Conservation (phyloP, 2,113 vertebrate genomes). For the Perca fluviatilis region DNA sequence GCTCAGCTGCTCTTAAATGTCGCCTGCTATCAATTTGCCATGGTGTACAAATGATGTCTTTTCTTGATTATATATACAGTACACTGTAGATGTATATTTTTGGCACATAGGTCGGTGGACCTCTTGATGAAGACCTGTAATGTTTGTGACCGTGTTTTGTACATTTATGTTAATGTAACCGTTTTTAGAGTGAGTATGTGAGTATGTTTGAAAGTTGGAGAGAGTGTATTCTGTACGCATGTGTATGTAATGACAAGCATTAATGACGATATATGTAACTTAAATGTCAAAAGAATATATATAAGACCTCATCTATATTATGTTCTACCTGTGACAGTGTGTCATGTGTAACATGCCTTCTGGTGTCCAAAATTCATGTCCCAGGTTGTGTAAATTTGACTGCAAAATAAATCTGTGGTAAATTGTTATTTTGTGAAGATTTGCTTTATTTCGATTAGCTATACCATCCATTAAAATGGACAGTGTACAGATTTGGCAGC, state of each 20-base stretch:
- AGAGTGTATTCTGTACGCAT: constrained; percentile 58
- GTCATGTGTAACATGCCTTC: constrained; percentile 62
- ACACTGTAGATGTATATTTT: constrained; percentile 74
- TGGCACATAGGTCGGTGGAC: constrained; percentile 67
- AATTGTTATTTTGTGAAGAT: constrained; percentile 35
- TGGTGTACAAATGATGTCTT: constrained; percentile 81
- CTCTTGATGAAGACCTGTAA: constrained; percentile 70
- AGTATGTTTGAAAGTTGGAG: constrained; percentile 36
- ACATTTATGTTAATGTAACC: constrained; percentile 65
- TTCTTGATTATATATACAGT: constrained; percentile 66
- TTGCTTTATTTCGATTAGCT: constrained; percentile 32
- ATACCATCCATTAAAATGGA: background rate
- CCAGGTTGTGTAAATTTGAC: constrained; percentile 72
- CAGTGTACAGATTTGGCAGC: background rate
- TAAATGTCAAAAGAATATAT: constrained; percentile 62
- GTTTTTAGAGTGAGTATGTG: constrained; percentile 60
- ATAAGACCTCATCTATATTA: constrained; percentile 51
- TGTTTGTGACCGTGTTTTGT: constrained; percentile 78
- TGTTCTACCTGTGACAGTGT: constrained; percentile 66
- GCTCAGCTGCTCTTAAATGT: constrained; percentile 79
- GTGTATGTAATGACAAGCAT: constrained; percentile 61
- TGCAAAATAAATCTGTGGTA: constrained; percentile 79
- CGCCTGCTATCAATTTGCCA: constrained; percentile 79
- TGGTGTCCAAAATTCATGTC: constrained; percentile 72
- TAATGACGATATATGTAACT: constrained; percentile 55